These are phyloP conservation scores for Diglossa brunneiventris DNA, from an alignment of 2,113 vertebrate genomes.

Conservation along the genomic window DNA sequence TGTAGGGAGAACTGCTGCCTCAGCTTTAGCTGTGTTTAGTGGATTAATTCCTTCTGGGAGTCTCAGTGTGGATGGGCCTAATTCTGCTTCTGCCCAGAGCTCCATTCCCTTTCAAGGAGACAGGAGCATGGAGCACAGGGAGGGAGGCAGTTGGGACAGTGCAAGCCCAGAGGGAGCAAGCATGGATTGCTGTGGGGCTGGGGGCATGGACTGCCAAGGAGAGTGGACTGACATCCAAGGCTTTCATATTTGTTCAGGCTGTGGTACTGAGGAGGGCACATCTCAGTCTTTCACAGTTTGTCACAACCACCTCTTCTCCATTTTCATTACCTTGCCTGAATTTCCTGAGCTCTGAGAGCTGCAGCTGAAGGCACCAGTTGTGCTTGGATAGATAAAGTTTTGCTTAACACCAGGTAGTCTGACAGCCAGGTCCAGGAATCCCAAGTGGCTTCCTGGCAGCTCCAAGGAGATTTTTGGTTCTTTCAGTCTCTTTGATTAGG, in stretches of 20 bases:
- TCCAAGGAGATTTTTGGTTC: neutral
- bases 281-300: neutral
- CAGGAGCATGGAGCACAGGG: neutral
- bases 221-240: neutral
- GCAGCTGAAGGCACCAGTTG: neutral
- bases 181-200: rapidly evolving
- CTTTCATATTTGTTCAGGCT: neutral
- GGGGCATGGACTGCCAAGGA: neutral
- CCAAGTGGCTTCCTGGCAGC: neutral
- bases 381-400: neutral
- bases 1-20: neutral
- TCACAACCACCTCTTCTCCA: neutral
- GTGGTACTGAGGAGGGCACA: neutral
- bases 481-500: neutral
- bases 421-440: neutral
- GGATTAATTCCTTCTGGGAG: neutral
- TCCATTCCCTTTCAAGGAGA: neutral
- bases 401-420: neutral
- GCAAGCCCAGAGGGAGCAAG: neutral
- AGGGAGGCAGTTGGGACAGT: neutral
- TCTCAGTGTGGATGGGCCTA: neutral
- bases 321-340: neutral
- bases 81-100: neutral
- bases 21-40: neutral
- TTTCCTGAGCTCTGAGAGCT: neutral